Evolutionary conservation across 2,797 vertebrate genomes (phyloP).

Genomic region (Malacoctenus gilli): DNA sequence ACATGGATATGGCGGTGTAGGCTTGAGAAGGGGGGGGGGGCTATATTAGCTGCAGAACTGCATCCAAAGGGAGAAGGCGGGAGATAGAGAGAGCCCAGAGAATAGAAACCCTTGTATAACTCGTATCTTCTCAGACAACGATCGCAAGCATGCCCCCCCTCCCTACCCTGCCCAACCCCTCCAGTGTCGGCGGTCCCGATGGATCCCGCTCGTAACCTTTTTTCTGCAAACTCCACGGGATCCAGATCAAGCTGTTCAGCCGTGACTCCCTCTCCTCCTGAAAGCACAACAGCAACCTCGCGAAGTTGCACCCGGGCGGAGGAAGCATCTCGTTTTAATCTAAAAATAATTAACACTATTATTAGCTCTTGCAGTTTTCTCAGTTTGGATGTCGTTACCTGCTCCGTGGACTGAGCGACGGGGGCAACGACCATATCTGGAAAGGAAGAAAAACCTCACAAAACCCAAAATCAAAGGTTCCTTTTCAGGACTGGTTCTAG

Average conservation of each 20-base stretch:
- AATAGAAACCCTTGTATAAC: constrained; percentile 36
- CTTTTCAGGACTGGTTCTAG: too few species aligned
- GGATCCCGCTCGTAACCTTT: constrained; percentile 21
- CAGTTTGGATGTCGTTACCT: constrained; percentile 9
- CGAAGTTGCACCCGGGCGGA: constrained; percentile 10
- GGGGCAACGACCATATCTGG: background rate
- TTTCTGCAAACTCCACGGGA: constrained; percentile 24
- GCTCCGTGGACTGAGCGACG: constrained; percentile 5
- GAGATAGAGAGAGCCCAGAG: too few species aligned
- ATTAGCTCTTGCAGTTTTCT: constrained; percentile 30
- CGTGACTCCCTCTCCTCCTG: constrained; percentile 7
- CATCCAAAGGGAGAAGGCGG: constrained; percentile 12
- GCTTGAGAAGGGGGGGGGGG: constrained; percentile 18
- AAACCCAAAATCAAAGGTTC: too few species aligned
- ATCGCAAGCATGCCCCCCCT: constrained; percentile 19
- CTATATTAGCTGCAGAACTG: constrained; percentile 17
- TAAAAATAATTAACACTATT: constrained; percentile 56
- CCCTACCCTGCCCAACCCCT: too few species aligned
- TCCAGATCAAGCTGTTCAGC: constrained; percentile 22
- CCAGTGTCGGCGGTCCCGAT: constrained; percentile 16
- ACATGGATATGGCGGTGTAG: constrained; percentile 19
- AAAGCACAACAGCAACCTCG: background rate
- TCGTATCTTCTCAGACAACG: constrained; percentile 22
- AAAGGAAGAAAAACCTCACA: constrained; percentile 19
- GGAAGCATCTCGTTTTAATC: constrained; percentile 37